Evolutionary conservation across 2,888 invertebrate species (phyloP), one percentile per base, ranked within the genome.

Genomic region (Ornithoptera alexandrae): DNA sequence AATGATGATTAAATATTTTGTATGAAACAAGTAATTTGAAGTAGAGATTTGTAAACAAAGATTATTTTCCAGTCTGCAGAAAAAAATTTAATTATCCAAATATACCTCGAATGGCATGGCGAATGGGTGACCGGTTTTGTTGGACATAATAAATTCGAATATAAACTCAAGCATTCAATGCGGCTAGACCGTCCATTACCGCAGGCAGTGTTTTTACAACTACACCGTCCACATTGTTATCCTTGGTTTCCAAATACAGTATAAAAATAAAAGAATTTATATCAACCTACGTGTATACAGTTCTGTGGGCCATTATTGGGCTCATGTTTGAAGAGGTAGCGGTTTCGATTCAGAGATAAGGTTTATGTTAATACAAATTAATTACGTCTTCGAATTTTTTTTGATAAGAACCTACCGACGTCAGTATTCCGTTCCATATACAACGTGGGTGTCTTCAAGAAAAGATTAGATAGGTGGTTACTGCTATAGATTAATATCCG

Each of bases 191-290:
- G 12, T 8, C 50, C 22, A 36, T 58, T 62, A 39, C 24, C n/a
- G 53, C 8, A 58, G 59, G 22, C 58, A 24, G 17, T 8, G 62
- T 66, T 63, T 66, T 63, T 62, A 66, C 22, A 59, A 58, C 58
- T 24, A 66, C 59, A 58, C 10, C 62, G 50, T 50, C 18, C 22
- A 65, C 69, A 65, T 58, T 65, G 61, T 69, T 62, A 65, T 62
- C 57, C 46, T 62, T 62, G 50, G 65, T 69, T 58, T 65, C 62
- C 65, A 58, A 69, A 69, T 69, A 62, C 58, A 65, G 65, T 59
- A 62, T 62, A 62, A 69, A 69, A 58, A 65, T 65, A 65, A 62
- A 62, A 46, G 61, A 4, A 46, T 24, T 60, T 50, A 50, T 62
- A 53, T 62, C 5, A 63, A 53, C 50, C 20, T 30, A 24, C 24